These are phyloP conservation scores for Nycticryphes semicollaris DNA, from an alignment of 2,113 vertebrate genomes.

Conservation along the genomic window DNA sequence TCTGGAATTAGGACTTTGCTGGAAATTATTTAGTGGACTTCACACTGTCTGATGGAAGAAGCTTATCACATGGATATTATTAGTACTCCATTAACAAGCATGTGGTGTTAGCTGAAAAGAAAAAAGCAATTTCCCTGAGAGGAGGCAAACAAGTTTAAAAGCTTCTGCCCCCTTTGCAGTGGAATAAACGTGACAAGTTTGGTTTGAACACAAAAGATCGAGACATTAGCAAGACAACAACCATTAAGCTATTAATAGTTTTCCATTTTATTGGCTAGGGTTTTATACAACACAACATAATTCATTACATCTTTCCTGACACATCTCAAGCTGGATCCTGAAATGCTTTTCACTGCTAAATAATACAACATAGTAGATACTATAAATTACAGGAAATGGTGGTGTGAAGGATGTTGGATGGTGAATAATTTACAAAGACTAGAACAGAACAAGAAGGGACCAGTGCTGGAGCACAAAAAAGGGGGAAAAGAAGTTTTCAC, in stretches of 20 bases:
- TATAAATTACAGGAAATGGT: conserved; percentile 44
- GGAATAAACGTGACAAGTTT: not conserved
- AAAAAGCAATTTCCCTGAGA: not conserved
- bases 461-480: not conserved
- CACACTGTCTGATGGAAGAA: not conserved
- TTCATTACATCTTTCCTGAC: conserved; percentile 35
- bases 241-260: conserved; percentile 24
- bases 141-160: conserved; percentile 13
- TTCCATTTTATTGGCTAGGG: not conserved
- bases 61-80: not conserved
- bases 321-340: conserved; percentile 1
- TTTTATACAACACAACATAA: not conserved
- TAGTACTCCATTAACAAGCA: conserved; percentile 24
- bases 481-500: not conserved
- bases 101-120: not conserved
- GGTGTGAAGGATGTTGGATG: not conserved
- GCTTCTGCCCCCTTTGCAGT: not conserved
- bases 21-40: conserved; percentile 13
- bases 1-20: conserved; percentile 13
- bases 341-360: conserved; percentile 47
- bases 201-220: conserved; percentile 1
- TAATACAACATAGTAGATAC: conserved; percentile 40
- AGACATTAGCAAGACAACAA: not conserved
- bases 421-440: conserved; percentile 46
- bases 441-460: not conserved